Base-by-base conservation (phyloP, 2,888 invertebrate genomes). In the Leptinotarsa juncta region DNA sequence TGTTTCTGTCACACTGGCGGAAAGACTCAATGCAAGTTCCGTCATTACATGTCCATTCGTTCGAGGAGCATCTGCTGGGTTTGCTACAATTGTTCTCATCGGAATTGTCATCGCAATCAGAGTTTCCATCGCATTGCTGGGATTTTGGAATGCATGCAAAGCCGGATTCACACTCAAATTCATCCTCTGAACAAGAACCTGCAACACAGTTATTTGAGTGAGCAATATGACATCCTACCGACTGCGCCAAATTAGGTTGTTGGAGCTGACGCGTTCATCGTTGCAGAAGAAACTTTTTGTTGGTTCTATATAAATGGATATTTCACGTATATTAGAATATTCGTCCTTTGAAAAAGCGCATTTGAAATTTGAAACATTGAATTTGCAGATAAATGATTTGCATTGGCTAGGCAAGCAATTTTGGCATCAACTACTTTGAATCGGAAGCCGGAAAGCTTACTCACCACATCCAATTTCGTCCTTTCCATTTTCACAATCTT, bases 111-210 rank as follows among this genome's bases (percentile, higher is more conserved):
- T 85, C 76, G 86, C 94, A 94, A 84, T 94, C 92, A 2, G 68
- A 76, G 5, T 80, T 60, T 16, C 90, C 89, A 84, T 94, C 90
- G 87, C 95, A 95, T 65, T 89, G 89, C 72, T 87, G 88, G 55
- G 82, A 83, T 32, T 82, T 81, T 18, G 90, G 87, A 76, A 95
- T 90, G 86, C 95, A 95, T 42, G 51, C 76, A 15, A 76, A 76
- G 65, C 87, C 88, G 72, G 85, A 84, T 77, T 86, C 88, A 89
- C 95, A 95, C 82, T 91, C 90, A 89, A 94, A 94, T 88, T 95
- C 90, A 79, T 91, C 90, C 75, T 90, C 89, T 83, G 88, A 89
- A 88, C 94, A 94, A 82, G 85, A 12, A 53, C 66, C 77, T 74
- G 70, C n/a, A 71, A 80, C 76, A 60, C 10, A 42, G 18, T 32